Percentiles rank a stretch among this genome's conserved stretches.
Conservation (phyloP, 2,797 vertebrate genomes). For the Sebastiscus albofasciatus region DNA sequence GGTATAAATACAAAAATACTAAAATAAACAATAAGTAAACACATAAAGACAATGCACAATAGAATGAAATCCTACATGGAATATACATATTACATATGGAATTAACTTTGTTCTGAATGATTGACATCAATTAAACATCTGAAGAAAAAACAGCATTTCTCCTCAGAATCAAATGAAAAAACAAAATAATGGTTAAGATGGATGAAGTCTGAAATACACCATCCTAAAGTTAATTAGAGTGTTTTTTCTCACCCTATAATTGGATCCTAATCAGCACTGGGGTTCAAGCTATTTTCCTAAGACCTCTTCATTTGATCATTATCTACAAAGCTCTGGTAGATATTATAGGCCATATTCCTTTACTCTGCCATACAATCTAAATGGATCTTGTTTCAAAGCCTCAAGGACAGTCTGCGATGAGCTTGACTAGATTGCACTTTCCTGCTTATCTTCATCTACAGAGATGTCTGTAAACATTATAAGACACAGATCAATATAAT, state of each 20-base stretch:
- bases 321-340: conserved; percentile 81
- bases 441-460: conserved; percentile 66
- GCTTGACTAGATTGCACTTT: conserved; percentile 62
- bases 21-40: not conserved
- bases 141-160: conserved; percentile 8
- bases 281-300: conserved; percentile 81
- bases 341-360: conserved; percentile 80
- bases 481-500: conserved; percentile 52
- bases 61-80: not conserved
- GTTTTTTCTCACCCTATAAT: conserved; percentile 62
- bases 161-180: conserved; percentile 23
- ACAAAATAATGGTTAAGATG: conserved; percentile 9
- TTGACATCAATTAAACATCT: not conserved
- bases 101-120: not conserved
- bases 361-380: conserved; percentile 78
- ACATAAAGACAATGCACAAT: not conserved
- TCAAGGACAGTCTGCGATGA: conserved; percentile 74
- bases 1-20: not conserved
- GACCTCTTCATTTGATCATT: conserved; percentile 82
- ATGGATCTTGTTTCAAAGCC: conserved; percentile 84
- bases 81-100: not conserved
- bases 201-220: conserved; percentile 27
- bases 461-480: conserved; percentile 67
- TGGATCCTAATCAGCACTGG: conserved; percentile 81
- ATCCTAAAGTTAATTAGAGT: conserved; percentile 58